phyloP scores from a whole-genome alignment of 2,797 vertebrate genomes.

The Cercopithecus mitis region DNA sequence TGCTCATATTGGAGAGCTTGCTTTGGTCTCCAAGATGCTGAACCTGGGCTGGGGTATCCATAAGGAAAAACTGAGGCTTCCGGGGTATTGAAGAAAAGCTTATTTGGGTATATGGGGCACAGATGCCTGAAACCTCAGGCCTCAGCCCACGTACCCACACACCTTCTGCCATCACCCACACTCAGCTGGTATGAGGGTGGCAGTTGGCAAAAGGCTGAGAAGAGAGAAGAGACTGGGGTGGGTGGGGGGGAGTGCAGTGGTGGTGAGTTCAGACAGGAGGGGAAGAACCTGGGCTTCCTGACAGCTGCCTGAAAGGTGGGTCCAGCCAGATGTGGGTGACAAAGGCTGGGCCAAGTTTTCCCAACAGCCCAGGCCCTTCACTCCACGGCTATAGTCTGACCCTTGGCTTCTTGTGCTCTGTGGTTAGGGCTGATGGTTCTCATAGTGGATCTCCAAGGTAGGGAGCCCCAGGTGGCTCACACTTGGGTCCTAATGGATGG shows the following conservation, averaged over 20 bases:
- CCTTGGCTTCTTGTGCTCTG: not conserved
- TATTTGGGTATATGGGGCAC: not conserved
- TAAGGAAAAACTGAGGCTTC: not conserved
- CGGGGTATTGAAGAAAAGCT: not conserved
- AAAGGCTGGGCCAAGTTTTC: not conserved
- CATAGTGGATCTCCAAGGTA: fast-evolving
- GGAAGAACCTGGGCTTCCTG: not conserved
- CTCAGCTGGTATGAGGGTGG: conserved; percentile 8
- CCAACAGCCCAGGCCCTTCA: not conserved
- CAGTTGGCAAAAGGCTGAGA: conserved; percentile 10
- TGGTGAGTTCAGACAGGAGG: not conserved
- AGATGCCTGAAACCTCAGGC: not conserved
- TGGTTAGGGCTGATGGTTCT: not conserved
- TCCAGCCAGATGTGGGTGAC: not conserved
- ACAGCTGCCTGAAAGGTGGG: not conserved
- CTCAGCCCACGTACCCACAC: not conserved
- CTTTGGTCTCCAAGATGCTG: not conserved
- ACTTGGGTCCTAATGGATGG: not conserved
- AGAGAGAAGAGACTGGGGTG: not conserved
- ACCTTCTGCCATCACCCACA: not conserved
- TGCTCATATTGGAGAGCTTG: not conserved
- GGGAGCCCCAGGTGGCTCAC: not conserved
- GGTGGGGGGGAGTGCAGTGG: too few species aligned
- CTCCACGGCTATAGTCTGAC: not conserved
- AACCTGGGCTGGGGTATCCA: not conserved